These are phyloP conservation scores for Drosophila hamatofila DNA, from an alignment of 2,888 invertebrate genomes.

Conservation along the genomic window DNA sequence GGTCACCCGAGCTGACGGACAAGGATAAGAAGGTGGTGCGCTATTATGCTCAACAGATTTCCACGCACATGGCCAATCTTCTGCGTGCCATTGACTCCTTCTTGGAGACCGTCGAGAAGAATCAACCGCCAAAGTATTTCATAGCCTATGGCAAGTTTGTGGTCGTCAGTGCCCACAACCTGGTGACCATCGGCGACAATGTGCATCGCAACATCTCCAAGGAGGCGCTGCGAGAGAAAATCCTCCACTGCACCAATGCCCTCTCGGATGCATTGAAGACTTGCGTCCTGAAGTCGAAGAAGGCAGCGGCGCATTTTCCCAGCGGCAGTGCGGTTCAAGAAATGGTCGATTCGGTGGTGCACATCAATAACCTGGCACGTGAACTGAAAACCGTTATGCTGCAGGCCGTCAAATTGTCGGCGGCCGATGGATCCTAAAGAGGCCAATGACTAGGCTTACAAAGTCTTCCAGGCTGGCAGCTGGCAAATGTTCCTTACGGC, in stretches of 20 bases:
- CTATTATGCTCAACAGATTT: constrained; percentile 95
- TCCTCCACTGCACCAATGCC: constrained; percentile 91
- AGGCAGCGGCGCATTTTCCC: constrained; percentile 96
- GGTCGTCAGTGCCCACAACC: constrained; percentile 95
- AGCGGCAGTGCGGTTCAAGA: constrained; percentile 95
- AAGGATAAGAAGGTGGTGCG: constrained; percentile 93
- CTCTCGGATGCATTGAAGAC: constrained; percentile 92
- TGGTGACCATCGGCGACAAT: constrained; percentile 97
- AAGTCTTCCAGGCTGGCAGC: constrained; percentile 77
- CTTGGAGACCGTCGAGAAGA: constrained; percentile 95
- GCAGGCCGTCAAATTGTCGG: constrained; percentile 87
- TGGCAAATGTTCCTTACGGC: constrained; percentile 61
- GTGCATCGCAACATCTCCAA: constrained; percentile 94
- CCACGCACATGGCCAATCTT: constrained; percentile 93
- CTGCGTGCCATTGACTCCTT: constrained; percentile 97
- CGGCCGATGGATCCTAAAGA: constrained; percentile 66
- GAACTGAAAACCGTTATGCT: constrained; percentile 91
- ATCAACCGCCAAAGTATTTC: constrained; percentile 96
- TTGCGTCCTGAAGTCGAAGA: constrained; percentile 95
- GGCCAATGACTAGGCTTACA: constrained; percentile 45
- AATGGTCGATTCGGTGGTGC: constrained; percentile 96
- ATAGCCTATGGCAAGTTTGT: constrained; percentile 97
- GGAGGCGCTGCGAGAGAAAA: constrained; percentile 90
- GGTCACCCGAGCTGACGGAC: constrained; percentile 86
- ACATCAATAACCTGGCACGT: constrained; percentile 93